Evolutionary conservation across 2,888 invertebrate species (phyloP).

Genomic region (Meliscaeva auricollis): DNA sequence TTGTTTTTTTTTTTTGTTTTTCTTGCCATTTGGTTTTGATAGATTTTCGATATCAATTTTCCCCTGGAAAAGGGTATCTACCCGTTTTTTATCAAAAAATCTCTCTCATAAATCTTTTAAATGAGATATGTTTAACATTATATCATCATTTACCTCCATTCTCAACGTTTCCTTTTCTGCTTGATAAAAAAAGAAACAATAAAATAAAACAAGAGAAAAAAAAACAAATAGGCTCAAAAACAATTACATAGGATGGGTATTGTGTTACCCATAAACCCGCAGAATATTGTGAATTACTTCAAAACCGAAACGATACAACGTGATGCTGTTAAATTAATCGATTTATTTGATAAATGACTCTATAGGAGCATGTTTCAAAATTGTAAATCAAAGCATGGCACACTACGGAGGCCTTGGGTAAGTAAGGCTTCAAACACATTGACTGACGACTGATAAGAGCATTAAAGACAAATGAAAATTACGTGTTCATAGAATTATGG

Average conservation of each 20-base stretch:
- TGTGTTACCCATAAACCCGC: conserved; percentile 53
- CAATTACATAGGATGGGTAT: conserved; percentile 63
- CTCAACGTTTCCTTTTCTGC: background rate
- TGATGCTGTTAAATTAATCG: conserved; percentile 71
- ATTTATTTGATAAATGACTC: conserved; percentile 64
- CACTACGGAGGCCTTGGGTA: too few species aligned
- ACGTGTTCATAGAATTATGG: too few species aligned
- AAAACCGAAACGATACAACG: conserved; percentile 49
- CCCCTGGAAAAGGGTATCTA: conserved; percentile 46
- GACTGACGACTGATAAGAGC: too few species aligned
- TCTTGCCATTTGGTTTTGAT: conserved; percentile 24
- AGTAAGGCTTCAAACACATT: too few species aligned
- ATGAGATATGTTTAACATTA: conserved; percentile 68
- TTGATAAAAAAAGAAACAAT: conserved; percentile 11
- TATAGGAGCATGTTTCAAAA: conserved; percentile 28
- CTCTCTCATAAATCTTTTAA: conserved; percentile 69
- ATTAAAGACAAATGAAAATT: too few species aligned
- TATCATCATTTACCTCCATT: background rate
- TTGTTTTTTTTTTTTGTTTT: conserved; percentile 26
- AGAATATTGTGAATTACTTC: conserved; percentile 58
- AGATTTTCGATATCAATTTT: conserved; percentile 63
- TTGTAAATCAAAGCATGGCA: conserved; percentile 1
- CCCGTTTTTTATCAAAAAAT: conserved; percentile 39
- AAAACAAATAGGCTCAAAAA: conserved; percentile 33
- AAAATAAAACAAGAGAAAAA: background rate